Conservation (phyloP, 2,797 vertebrate species). For the Arnoldichthys spilopterus region DNA sequence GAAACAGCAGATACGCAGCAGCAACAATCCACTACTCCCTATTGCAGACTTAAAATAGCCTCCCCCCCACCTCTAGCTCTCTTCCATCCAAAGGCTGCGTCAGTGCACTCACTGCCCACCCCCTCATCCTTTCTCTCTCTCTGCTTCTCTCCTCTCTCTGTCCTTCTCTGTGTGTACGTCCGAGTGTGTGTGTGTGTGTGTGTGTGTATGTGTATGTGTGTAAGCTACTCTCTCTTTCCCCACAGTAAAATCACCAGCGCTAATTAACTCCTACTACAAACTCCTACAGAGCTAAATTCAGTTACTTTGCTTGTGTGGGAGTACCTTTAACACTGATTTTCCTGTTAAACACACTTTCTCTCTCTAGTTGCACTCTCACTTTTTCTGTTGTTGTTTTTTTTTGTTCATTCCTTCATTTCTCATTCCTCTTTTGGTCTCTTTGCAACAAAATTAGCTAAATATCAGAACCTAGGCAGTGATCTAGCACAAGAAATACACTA, state of each 20-base stretch:
- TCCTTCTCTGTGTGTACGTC: slow-evolving; percentile 8
- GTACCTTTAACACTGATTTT: slow-evolving; percentile 53
- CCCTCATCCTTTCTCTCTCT: slow-evolving; percentile 40
- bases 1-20: slow-evolving; percentile 31
- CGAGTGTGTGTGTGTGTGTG: slow-evolving; percentile 14
- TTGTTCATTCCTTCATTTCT: background rate
- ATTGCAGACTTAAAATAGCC: slow-evolving; percentile 49
- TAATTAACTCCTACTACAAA: slow-evolving; percentile 51
- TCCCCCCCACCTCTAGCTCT: slow-evolving; percentile 23
- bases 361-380: background rate
- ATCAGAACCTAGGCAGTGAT: background rate
- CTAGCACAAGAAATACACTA: background rate
- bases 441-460: slow-evolving; percentile 7
- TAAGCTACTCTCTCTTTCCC: slow-evolving; percentile 32
- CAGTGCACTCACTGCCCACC: slow-evolving; percentile 49
- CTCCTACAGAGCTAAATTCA: slow-evolving; percentile 47
- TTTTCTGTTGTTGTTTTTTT: background rate
- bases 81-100: slow-evolving; percentile 51
- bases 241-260: slow-evolving; percentile 41
- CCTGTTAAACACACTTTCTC: slow-evolving; percentile 16
- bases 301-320: slow-evolving; percentile 50
- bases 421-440: background rate
- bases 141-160: slow-evolving; percentile 22
- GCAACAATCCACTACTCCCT: slow-evolving; percentile 45
- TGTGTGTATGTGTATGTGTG: background rate